These are phyloP conservation scores for Eubasilissa splendida DNA, from an alignment of 2,888 invertebrate species.

Conservation along the genomic window DNA sequence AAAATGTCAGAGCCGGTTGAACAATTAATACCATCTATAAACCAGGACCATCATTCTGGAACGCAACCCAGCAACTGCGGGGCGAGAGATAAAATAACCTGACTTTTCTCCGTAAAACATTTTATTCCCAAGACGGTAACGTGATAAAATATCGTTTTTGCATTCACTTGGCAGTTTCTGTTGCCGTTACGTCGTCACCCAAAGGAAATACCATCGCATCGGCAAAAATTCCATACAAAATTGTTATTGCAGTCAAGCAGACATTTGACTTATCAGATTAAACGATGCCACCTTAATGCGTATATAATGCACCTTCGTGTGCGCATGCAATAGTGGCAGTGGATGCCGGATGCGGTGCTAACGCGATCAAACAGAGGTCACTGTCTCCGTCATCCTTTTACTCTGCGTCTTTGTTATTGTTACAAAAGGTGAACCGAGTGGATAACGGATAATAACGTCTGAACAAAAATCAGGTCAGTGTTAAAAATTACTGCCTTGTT, in stretches of 20 bases:
- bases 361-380: constrained; percentile 2
- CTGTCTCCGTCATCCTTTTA: neutral
- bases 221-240: no score
- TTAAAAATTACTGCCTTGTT: neutral
- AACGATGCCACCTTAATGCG: neutral
- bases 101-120: no score
- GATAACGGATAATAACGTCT: constrained; percentile 10
- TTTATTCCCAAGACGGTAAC: no score
- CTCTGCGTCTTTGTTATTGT: neutral
- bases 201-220: no score
- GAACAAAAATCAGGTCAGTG: constrained; percentile 13
- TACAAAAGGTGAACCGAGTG: neutral
- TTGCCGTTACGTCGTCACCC: no score
- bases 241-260: neutral
- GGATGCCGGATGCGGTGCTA: neutral
- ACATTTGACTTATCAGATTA: neutral
- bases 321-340: neutral
- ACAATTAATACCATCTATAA: no score
- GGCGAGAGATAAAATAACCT: no score
- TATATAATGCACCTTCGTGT: neutral
- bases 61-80: no score
- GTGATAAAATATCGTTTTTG: no score
- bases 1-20: no score
- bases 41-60: no score
- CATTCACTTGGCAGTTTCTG: no score